These are phyloP conservation scores for Archilochus colubris DNA, from an alignment of 2,113 vertebrate species.

Conservation along the genomic window DNA sequence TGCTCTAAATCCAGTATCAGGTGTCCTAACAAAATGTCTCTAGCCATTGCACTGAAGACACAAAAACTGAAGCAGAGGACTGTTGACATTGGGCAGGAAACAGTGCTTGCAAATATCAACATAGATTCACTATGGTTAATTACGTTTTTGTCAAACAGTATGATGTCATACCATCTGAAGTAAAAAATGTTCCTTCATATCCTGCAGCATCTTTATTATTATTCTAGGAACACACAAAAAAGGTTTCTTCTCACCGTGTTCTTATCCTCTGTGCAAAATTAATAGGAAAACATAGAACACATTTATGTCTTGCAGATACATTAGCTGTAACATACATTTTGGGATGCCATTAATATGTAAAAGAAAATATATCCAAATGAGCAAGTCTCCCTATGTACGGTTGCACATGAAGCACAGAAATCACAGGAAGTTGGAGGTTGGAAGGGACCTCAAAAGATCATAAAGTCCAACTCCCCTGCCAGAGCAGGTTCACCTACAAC, in stretches of 20 bases:
- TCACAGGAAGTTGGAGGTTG: no score
- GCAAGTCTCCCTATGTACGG: neutral
- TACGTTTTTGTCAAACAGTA: slow-evolving; percentile 29
- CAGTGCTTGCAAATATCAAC: neutral
- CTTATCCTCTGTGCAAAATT: neutral
- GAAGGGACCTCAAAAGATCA: no score
- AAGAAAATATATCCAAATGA: neutral
- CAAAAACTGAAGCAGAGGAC: neutral
- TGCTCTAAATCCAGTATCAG: neutral
- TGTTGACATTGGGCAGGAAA: slow-evolving; percentile 6
- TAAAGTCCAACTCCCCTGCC: no score
- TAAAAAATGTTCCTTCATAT: neutral
- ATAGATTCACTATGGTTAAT: slow-evolving; percentile 6
- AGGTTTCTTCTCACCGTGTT: neutral
- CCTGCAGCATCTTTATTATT: neutral
- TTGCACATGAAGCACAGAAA: neutral
- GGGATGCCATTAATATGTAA: neutral
- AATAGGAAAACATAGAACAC: neutral
- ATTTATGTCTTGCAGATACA: neutral
- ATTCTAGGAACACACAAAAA: neutral
- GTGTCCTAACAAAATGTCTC: neutral
- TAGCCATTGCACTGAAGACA: neutral
- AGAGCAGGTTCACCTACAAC: no score
- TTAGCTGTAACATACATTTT: neutral
- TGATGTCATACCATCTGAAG: slow-evolving; percentile 1